Evolutionary conservation across 2,113 vertebrate species (phyloP).

Genomic region (Mirounga angustirostris): DNA sequence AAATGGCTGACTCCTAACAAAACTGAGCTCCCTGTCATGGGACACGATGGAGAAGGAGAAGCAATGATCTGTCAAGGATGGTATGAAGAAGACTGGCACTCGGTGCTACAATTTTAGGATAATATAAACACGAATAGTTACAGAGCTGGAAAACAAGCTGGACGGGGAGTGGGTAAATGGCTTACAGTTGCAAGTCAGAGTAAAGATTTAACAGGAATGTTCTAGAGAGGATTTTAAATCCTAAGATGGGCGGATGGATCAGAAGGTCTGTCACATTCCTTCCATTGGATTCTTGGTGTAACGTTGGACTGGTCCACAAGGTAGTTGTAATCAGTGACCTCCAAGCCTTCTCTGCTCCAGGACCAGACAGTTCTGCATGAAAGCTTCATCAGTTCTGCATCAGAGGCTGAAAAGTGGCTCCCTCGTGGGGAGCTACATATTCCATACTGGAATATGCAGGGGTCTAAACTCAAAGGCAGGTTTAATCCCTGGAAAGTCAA

Average conservation of each 20-base stretch:
- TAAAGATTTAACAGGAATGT: neutral
- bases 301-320: neutral
- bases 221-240: conserved; percentile 11
- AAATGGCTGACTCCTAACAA: neutral
- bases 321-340: neutral
- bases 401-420: neutral
- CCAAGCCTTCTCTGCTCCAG: neutral
- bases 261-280: neutral
- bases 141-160: neutral
- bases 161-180: neutral
- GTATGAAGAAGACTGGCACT: neutral
- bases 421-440: neutral
- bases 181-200: neutral
- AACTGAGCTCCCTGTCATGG: neutral
- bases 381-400: neutral
- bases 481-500: conserved; percentile 59
- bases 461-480: conserved; percentile 40
- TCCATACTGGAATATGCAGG: conserved; percentile 14
- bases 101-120: neutral
- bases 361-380: neutral
- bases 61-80: neutral
- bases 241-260: neutral
- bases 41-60: neutral
- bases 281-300: neutral
- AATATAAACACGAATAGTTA: neutral